Evolutionary conservation across 2,797 vertebrate genomes (phyloP), one percentile per base, ranked within the genome.

Genomic region (Phylloscopus collybita): DNA sequence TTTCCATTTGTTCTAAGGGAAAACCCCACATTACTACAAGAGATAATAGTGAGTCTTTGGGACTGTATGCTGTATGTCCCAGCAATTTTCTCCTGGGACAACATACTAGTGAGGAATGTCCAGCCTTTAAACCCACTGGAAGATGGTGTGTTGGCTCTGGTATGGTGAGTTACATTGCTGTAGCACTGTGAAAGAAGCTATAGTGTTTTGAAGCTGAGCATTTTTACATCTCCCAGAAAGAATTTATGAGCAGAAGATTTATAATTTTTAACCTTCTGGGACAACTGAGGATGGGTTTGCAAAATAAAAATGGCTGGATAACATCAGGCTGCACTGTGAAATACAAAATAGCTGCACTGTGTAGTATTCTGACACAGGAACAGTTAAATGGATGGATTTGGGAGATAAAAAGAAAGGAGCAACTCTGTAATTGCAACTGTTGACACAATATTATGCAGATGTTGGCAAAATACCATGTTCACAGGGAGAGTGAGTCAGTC

Each of bases 391-490:
- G 44, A 90, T 62, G 38, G 40, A 94, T 74, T 47, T 0, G 0
- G 13, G 67, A 92, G 69, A 74, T 29, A 71, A 85, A 93, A 92
- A 67, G 50, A 89, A 89, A 91, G 25, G 19, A 71, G 61, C 30
- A 91, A 45, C 59, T 85, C 84, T 86, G 81, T 92, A 93, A 88
- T 10, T 78, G 61, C 73, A 91, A 26, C 69, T 93, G 67, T 94
- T 95, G 65, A 74, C 65, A 72, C 50, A 80, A 47, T 83, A 79
- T 85, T 96, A 96, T 94, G 86, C 87, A 95, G 87, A 91, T 91
- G 87, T 85, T 95, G 92, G 84, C 93, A 96, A 96, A 96, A 96
- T 15, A 69, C 36, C 36, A 9, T 36, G 59, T 65, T 95, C 84
- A 93, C 0, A 2, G 57, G 59, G 89, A 86, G 84, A 94, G 32